Evolutionary conservation across 2,797 vertebrate species (phyloP).

Genomic region (Merluccius polli): DNA sequence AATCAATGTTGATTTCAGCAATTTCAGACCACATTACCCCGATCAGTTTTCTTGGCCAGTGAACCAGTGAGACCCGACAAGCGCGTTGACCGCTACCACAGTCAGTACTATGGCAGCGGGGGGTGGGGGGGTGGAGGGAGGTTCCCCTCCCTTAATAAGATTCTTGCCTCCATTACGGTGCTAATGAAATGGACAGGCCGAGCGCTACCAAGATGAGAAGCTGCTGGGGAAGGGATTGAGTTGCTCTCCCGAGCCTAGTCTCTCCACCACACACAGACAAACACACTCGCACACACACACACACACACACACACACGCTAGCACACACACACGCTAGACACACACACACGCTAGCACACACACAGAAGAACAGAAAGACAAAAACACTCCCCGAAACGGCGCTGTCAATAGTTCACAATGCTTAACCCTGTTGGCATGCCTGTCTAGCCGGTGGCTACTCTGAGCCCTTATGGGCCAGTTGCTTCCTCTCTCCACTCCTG

Average conservation of each 20-base stretch:
- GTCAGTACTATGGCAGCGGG: not conserved
- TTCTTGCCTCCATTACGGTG: not conserved
- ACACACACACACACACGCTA: conserved; percentile 2
- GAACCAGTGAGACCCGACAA: too few relatives aligned
- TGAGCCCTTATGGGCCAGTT: too few relatives aligned
- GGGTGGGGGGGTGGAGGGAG: conserved; percentile 1
- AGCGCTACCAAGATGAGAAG: conserved; percentile 17
- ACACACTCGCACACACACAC: not conserved
- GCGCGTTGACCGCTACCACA: too few relatives aligned
- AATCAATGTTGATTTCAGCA: not conserved
- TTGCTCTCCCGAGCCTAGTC: not conserved
- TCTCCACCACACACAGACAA: not conserved
- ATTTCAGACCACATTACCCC: not conserved
- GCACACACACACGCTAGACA: not conserved
- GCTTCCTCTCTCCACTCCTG: conserved; percentile 24
- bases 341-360: conserved; percentile 16
- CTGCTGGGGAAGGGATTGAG: conserved; percentile 7
- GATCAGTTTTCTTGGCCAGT: not conserved
- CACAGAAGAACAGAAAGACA: conserved; percentile 19
- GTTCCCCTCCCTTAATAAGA: not conserved
- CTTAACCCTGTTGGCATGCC: conserved; percentile 39
- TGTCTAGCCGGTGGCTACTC: not conserved
- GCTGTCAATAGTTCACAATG: conserved; percentile 38
- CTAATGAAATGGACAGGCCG: conserved; percentile 11
- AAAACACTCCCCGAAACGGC: conserved; percentile 15